Evolutionary conservation across 2,888 invertebrate genomes (phyloP).

Genomic region (Hedychridium roseum): DNA sequence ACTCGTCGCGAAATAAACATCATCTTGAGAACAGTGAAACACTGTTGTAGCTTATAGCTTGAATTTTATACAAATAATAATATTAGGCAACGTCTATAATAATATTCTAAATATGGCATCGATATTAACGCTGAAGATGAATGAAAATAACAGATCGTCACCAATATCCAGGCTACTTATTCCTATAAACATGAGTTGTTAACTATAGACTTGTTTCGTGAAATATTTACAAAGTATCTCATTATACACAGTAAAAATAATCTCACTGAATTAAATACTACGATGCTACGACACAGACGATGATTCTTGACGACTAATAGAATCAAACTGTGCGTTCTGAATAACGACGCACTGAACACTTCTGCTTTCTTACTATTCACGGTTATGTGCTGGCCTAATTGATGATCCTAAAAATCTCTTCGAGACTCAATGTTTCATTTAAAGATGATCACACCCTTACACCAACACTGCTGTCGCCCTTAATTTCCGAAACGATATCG

Average conservation of each 20-base stretch:
- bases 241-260: no score
- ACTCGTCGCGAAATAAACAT: no score
- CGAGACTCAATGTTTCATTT: not conserved
- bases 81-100: no score
- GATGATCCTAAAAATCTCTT: not conserved
- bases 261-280: not conserved
- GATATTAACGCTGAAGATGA: no score
- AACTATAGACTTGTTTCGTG: no score
- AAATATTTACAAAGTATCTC: no score
- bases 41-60: no score
- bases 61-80: not conserved
- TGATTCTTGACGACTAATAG: not conserved
- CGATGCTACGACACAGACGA: not conserved
- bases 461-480: constrained; percentile 46
- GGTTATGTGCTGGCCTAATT: not conserved
- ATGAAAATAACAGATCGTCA: no score
- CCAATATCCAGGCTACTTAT: no score
- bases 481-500: constrained; percentile 51
- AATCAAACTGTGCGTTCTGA: not conserved
- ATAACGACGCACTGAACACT: not conserved
- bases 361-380: not conserved
- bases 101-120: no score
- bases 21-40: no score
- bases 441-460: constrained; percentile 42
- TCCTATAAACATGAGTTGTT: no score